Base-by-base conservation (phyloP, 2,797 vertebrate genomes). In the Nasua narica region DNA sequence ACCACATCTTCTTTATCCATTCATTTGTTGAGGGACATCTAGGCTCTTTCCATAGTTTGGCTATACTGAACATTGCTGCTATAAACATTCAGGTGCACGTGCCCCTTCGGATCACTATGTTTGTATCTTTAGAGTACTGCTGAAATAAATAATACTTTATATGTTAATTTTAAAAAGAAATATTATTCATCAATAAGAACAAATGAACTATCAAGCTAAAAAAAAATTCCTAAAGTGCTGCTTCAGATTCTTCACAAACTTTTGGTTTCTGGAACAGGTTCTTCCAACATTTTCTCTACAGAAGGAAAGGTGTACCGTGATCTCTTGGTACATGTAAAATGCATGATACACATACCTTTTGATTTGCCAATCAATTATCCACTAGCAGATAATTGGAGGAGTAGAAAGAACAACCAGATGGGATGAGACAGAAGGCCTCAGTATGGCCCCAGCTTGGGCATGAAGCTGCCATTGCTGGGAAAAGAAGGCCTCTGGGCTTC, bases 361-460 rank as follows among this genome's bases (percentile, higher is more conserved):
- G 32, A 40, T 82, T 85, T 83, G 54, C 15, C 1, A 8, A 32
- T 88, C 48, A 27, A 6, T 79, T 76, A 54, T 60, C 50, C 5
- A n/a, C 19, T 11, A 29, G 18, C 11, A 23, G 18, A 23, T 85
- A 37, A 56, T 27, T 85, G 82, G 48, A 19, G 18, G 1, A 70
- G 11, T 18, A 16, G 3, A 58, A 78, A 35, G 27, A 48, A 7
- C 7, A n/a, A 50, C 16, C 5, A 3, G 35, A 25, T 2, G 25
- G 4, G 72, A 48, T 7, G 5, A 25, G 12, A 29, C 11, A 11
- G 29, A 35, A 52, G 4, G 14, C 32, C 32, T 54, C 4, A 2
- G 4, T 7, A 16, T 32, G n/a, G 16, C 40, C 4, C 3, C 19
- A 50, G 8, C 23, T 8, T 27, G 4, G n/a, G 16, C 1, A 3